These are phyloP conservation scores for Syrmaticus mikado DNA, from an alignment of 2,113 vertebrate species.

Conservation along the genomic window DNA sequence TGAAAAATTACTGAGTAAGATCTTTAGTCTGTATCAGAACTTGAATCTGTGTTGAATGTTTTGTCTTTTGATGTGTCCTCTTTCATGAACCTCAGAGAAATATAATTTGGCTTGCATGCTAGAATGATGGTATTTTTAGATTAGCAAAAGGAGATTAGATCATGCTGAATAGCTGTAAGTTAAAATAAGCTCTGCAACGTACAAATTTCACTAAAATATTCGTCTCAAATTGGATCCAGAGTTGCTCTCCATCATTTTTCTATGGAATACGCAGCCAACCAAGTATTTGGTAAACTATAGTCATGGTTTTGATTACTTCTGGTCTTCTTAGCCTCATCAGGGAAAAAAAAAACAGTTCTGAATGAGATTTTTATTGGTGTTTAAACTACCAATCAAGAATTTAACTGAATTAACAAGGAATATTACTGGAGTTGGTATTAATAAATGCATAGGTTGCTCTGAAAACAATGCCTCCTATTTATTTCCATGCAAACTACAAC, in stretches of 20 bases:
- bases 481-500: too few species aligned
- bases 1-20: neutral
- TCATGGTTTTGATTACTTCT: neutral
- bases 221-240: constrained; percentile 22
- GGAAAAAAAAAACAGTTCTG: neutral
- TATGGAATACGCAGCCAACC: neutral
- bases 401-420: neutral
- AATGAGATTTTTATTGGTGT: neutral
- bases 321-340: neutral
- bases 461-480: too few species aligned
- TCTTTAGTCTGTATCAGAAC: constrained; percentile 43
- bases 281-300: neutral
- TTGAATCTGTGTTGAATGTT: constrained; percentile 37
- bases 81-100: constrained; percentile 54
- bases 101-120: constrained; percentile 54
- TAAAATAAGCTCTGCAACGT: constrained; percentile 47
- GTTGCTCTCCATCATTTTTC: neutral
- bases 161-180: constrained; percentile 42
- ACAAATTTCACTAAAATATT: neutral
- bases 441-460: neutral
- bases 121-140: constrained; percentile 62
- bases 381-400: neutral
- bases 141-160: constrained; percentile 61
- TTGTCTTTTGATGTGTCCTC: constrained; percentile 49
- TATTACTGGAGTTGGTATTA: neutral